phyloP scores from a whole-genome alignment of 2,113 vertebrate species.

The Chloropsis cyanopogon region DNA sequence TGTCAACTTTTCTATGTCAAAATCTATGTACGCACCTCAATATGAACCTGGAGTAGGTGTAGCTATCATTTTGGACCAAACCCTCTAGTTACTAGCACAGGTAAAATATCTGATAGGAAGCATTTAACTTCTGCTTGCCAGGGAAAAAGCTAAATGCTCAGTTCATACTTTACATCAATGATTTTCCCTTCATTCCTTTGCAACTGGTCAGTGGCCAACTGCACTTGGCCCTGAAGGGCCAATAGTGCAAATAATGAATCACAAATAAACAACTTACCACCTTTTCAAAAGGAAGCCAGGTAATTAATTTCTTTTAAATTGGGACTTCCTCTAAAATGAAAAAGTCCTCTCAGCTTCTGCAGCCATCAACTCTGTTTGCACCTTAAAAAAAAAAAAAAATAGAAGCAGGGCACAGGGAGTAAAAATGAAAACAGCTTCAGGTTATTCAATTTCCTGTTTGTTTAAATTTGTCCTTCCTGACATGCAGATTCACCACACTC shows the following conservation, averaged over 20 bases:
- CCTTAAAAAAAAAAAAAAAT: not conserved
- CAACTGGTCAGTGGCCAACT: not conserved
- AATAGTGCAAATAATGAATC: not conserved
- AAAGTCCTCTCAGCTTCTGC: not conserved
- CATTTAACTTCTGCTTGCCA: not conserved
- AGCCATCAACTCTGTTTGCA: slow-evolving; percentile 16
- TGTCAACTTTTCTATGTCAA: not conserved
- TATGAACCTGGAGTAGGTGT: not conserved
- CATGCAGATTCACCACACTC: slow-evolving; percentile 67
- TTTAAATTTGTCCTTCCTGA: slow-evolving; percentile 64
- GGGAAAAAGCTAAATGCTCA: not conserved
- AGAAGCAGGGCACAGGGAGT: not conserved
- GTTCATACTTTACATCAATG: not conserved
- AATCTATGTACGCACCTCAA: not conserved
- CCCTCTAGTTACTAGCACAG: not conserved
- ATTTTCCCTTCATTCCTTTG: not conserved
- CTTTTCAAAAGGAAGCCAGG: not conserved
- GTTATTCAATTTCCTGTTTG: slow-evolving; percentile 79
- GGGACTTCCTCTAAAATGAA: not conserved
- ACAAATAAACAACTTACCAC: not conserved
- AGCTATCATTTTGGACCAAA: not conserved
- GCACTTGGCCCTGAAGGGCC: not conserved
- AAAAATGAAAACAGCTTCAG: slow-evolving; percentile 58
- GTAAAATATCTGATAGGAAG: not conserved
- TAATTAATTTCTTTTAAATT: slow-evolving; percentile 24